Evolutionary conservation across 2,113 vertebrate species (phyloP).

Genomic region (Mixornis gularis): DNA sequence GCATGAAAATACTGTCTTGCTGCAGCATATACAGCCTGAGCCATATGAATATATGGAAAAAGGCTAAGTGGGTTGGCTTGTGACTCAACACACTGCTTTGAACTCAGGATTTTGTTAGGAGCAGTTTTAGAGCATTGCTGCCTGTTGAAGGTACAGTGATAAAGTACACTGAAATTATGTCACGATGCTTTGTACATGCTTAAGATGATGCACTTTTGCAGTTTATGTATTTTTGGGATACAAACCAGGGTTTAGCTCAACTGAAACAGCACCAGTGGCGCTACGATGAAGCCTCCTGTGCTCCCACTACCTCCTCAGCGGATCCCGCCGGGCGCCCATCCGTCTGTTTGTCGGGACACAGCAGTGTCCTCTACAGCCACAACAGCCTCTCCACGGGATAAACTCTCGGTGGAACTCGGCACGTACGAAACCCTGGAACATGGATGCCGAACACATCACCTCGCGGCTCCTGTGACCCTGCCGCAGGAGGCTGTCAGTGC

Average conservation of each 20-base stretch:
- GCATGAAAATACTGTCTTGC: neutral
- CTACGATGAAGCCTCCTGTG: neutral
- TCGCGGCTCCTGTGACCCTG: rapidly evolving
- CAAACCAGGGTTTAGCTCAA: neutral
- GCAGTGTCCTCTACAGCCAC: neutral
- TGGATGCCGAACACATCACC: neutral
- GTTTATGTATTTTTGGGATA: neutral
- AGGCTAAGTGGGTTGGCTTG: neutral
- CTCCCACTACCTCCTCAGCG: neutral
- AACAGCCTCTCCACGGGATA: neutral
- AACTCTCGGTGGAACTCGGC: rapidly evolving
- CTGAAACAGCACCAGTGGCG: neutral
- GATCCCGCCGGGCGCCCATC: rapidly evolving
- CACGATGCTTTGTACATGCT: neutral
- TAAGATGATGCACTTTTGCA: neutral
- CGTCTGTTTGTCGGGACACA: rapidly evolving
- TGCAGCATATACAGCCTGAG: neutral
- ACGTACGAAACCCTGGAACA: neutral
- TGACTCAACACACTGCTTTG: neutral
- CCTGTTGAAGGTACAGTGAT: neutral
- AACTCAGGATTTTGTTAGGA: neutral
- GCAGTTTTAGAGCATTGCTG: neutral
- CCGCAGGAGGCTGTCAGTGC: neutral
- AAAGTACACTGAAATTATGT: neutral
- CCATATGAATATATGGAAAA: neutral